These are phyloP conservation scores for Meles meles DNA, from an alignment of 2,113 vertebrate species.

Conservation along the genomic window DNA sequence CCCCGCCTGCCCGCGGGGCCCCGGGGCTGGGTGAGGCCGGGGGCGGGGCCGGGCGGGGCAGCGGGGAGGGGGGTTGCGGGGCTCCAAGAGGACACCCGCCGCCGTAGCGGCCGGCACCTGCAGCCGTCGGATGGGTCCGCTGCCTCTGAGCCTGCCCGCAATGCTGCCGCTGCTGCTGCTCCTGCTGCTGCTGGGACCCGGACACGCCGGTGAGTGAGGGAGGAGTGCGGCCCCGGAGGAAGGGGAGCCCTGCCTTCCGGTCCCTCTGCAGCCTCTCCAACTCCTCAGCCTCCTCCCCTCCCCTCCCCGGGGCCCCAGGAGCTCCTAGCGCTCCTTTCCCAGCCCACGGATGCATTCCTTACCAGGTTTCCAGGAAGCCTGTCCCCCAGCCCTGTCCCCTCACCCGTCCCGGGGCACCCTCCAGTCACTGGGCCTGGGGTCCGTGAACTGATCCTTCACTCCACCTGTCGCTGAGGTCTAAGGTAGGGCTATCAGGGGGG, in stretches of 20 bases:
- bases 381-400: not conserved
- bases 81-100: not conserved
- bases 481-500: not conserved
- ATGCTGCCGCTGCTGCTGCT: slow-evolving; percentile 42
- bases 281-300: not conserved
- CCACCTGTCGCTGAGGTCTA: not conserved
- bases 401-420: not conserved
- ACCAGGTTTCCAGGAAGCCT: not conserved
- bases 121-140: not conserved
- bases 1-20: not conserved
- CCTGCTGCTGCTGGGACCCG: not conserved
- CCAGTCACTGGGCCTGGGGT: not conserved
- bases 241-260: not conserved
- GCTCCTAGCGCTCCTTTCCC: not conserved
- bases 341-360: not conserved
- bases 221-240: not conserved
- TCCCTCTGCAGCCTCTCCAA: not conserved
- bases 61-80: not conserved
- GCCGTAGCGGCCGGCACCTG: not conserved
- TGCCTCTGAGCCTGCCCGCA: not conserved
- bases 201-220: slow-evolving; percentile 26
- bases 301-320: not conserved
- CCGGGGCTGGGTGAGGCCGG: not conserved
- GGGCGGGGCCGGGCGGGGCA: not conserved
- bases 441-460: not conserved